A percentile compares a stretch with the other conserved stretches of the same genome.
These are phyloP conservation scores for Lamprologus ornatipinnis DNA, from an alignment of 2,113 vertebrate genomes.

Conservation along the genomic window DNA sequence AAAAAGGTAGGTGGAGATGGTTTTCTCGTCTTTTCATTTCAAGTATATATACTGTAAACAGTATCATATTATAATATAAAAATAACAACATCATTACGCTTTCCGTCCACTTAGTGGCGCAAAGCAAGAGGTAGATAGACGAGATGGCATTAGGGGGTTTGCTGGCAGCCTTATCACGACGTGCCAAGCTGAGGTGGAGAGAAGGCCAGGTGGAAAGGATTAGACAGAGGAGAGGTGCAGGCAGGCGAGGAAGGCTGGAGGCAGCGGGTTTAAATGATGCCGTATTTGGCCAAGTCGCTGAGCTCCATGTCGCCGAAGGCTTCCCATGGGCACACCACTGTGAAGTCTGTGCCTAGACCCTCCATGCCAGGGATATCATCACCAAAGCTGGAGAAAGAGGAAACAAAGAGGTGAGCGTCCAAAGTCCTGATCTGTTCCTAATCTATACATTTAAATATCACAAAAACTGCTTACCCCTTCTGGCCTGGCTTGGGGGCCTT, in stretches of 20 bases:
- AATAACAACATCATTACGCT: slow-evolving; percentile 18
- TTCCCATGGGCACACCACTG: slow-evolving; percentile 97
- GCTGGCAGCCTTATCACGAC: slow-evolving; percentile 41
- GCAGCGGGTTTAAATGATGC: slow-evolving; percentile 82
- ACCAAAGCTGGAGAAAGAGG: slow-evolving; percentile 76
- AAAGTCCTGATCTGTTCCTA: neutral
- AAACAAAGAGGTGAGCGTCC: neutral
- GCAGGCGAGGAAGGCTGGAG: slow-evolving; percentile 27
- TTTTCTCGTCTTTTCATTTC: slow-evolving; percentile 52
- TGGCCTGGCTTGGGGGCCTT: slow-evolving; percentile 96
- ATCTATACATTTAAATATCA: neutral
- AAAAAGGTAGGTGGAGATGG: neutral
- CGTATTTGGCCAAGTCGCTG: slow-evolving; percentile 93
- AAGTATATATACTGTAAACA: slow-evolving; percentile 53
- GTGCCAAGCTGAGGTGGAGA: slow-evolving; percentile 1
- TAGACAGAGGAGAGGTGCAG: neutral
- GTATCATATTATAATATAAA: slow-evolving; percentile 57
- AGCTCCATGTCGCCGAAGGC: slow-evolving; percentile 98
- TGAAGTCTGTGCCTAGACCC: slow-evolving; percentile 92
- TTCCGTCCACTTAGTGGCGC: slow-evolving; percentile 30
- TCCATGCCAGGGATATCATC: slow-evolving; percentile 98
- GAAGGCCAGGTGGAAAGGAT: neutral
- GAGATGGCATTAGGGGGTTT: slow-evolving; percentile 47
- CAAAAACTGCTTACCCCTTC: slow-evolving; percentile 75
- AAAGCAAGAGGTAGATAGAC: slow-evolving; percentile 49